A percentile compares a stretch with the other conserved stretches of the same genome.
phyloP scores from a whole-genome alignment of 2,797 vertebrate species.

The Cirrhinus mrigala region DNA sequence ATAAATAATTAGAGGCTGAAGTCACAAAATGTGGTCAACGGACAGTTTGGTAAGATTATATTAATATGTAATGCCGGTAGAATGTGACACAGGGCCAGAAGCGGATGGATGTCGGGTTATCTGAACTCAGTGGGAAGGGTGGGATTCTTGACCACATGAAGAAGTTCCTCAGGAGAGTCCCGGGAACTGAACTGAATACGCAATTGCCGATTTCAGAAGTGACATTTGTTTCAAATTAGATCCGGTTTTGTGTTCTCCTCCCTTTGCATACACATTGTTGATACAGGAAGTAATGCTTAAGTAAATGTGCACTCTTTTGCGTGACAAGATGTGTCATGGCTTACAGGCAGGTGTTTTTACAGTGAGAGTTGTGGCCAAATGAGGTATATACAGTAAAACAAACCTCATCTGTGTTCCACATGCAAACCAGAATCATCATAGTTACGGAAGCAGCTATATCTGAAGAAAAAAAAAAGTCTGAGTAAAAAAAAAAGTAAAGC shows the following conservation, averaged over 20 bases:
- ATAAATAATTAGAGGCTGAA: background rate
- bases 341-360: background rate
- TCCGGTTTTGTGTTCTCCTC: background rate
- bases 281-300: background rate
- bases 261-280: background rate
- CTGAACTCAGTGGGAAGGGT: background rate
- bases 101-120: background rate
- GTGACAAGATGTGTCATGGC: background rate
- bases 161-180: background rate
- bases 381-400: background rate
- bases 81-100: constrained; percentile 21
- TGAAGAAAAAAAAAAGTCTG: background rate
- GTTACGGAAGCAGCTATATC: background rate
- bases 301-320: background rate
- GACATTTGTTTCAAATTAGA: constrained; percentile 41
- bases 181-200: background rate
- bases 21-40: background rate
- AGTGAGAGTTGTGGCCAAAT: background rate
- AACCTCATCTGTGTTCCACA: background rate
- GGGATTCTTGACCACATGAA: constrained; percentile 17
- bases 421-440: background rate
- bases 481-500: no score
- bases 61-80: background rate
- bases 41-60: constrained; percentile 6
- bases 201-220: constrained; percentile 1